These are phyloP conservation scores for Pycnomerus fuliginosus DNA, from an alignment of 2,888 invertebrate species.

Conservation along the genomic window DNA sequence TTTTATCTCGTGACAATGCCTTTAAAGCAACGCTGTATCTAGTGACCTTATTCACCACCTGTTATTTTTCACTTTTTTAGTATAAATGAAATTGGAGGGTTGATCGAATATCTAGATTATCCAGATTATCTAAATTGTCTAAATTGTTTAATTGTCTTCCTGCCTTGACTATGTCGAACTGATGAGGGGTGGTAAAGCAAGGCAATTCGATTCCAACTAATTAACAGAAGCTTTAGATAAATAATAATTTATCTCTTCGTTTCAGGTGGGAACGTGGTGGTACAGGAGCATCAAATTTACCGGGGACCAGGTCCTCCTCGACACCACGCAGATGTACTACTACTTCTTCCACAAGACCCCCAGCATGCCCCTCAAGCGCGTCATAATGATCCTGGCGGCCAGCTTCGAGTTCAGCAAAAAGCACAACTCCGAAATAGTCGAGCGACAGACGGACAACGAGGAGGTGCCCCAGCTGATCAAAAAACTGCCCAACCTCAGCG, in stretches of 20 bases:
- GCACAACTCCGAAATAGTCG: slow-evolving; percentile 91
- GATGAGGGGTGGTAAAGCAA: no score
- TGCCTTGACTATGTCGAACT: no score
- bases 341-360: slow-evolving; percentile 96
- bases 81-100: no score
- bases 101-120: no score
- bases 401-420: slow-evolving; percentile 94
- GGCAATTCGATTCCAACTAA: no score
- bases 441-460: slow-evolving; percentile 89
- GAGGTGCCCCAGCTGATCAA: slow-evolving; percentile 94
- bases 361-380: slow-evolving; percentile 91
- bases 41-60: no score
- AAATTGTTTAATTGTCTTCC: no score
- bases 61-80: no score
- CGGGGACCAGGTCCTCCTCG: slow-evolving; percentile 93
- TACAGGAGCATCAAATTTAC: slow-evolving; percentile 96
- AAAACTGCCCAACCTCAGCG: slow-evolving; percentile 86
- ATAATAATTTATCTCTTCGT: slow-evolving; percentile 9
- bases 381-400: slow-evolving; percentile 94
- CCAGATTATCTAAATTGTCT: no score
- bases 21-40: no score
- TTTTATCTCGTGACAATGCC: no score
- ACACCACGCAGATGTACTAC: slow-evolving; percentile 96
- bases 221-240: no score
- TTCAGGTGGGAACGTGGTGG: slow-evolving; percentile 95